A percentile compares a stretch with the other conserved stretches of the same genome.
Conservation (phyloP, 2,888 invertebrate species). For the Gortyna flavago region DNA sequence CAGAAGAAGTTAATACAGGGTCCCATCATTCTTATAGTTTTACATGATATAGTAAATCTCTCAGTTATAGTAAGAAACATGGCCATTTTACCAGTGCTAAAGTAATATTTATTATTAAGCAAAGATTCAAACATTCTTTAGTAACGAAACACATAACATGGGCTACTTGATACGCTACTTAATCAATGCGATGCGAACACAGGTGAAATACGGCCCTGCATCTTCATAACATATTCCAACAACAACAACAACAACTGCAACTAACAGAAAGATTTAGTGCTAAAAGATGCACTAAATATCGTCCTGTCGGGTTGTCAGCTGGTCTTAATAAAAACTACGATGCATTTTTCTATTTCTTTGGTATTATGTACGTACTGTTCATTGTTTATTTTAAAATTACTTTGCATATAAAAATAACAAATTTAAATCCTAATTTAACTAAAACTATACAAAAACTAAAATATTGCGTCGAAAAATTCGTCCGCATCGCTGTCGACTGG, state of each 20-base stretch:
- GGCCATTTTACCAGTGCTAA: neutral
- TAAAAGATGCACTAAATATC: conserved; percentile 37
- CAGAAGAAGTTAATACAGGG: neutral
- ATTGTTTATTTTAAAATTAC: no score
- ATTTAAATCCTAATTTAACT: no score
- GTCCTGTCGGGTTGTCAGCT: neutral
- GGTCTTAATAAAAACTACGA: neutral
- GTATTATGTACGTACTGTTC: no score
- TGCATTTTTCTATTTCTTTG: neutral
- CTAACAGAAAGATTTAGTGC: conserved; percentile 38
- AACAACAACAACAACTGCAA: no score
- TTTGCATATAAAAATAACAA: no score
- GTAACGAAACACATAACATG: conserved; percentile 24
- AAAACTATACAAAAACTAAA: no score
- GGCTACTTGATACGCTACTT: conserved; percentile 56
- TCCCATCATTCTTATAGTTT: neutral
- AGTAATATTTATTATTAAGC: conserved; percentile 11
- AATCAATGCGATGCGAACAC: conserved; percentile 45
- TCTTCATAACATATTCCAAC: conserved; percentile 31
- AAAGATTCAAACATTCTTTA: conserved; percentile 8
- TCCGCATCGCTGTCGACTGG: no score
- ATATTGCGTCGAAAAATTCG: no score
- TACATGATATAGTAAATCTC: no score
- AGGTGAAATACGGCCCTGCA: conserved; percentile 27
- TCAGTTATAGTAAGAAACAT: neutral